These are phyloP conservation scores for Stenurella melanura DNA, from an alignment of 2,888 invertebrate species.

Conservation along the genomic window DNA sequence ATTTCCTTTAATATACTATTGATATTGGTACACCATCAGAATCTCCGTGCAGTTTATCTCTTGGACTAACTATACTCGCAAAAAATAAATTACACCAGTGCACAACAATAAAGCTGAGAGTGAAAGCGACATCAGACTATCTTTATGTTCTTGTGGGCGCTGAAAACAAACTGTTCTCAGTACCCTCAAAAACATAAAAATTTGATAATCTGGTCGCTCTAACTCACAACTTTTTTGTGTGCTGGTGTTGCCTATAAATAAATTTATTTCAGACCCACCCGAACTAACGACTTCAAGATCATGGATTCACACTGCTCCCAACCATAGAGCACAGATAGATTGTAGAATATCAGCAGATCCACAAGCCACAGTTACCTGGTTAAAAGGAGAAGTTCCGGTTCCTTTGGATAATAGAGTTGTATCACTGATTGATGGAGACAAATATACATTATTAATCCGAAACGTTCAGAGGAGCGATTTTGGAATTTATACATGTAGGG, in stretches of 20 bases:
- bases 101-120: too few relatives aligned
- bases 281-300: conserved; percentile 79
- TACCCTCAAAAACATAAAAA: too few relatives aligned
- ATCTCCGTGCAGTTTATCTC: too few relatives aligned
- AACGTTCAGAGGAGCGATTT: conserved; percentile 82
- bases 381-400: conserved; percentile 78
- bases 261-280: conserved; percentile 80
- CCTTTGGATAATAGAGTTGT: conserved; percentile 72
- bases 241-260: too few relatives aligned
- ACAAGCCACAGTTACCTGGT: conserved; percentile 80
- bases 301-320: conserved; percentile 85
- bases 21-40: too few relatives aligned
- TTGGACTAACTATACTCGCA: too few relatives aligned
- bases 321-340: conserved; percentile 81
- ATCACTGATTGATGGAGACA: conserved; percentile 73
- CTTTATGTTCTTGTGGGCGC: too few relatives aligned
- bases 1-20: too few relatives aligned
- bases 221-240: too few relatives aligned
- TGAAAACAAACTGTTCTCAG: too few relatives aligned
- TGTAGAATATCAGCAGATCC: conserved; percentile 84
- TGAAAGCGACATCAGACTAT: too few relatives aligned
- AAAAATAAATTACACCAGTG: neutral
- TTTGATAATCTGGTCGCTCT: too few relatives aligned
- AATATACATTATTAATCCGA: conserved; percentile 81
- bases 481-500: conserved; percentile 86